These are phyloP conservation scores for Gnatocerus cornutus DNA, from an alignment of 2,888 invertebrate species.

Conservation along the genomic window DNA sequence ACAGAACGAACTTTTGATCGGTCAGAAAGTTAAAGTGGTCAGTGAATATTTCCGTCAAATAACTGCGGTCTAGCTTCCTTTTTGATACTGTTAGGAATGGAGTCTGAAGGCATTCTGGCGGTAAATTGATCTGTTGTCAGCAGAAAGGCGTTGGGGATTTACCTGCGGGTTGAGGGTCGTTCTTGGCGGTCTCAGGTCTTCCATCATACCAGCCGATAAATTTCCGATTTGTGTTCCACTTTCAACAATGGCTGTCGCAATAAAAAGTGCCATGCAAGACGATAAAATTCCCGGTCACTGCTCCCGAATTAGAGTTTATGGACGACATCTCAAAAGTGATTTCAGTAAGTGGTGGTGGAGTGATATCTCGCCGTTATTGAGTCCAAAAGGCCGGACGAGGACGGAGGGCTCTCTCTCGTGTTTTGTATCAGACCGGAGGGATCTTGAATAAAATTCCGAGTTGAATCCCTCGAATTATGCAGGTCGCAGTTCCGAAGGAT, in stretches of 20 bases:
- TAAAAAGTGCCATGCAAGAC: constrained; percentile 41
- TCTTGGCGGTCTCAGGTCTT: constrained; percentile 34
- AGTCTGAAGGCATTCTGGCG: constrained; percentile 21
- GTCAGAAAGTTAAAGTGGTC: too few relatives aligned
- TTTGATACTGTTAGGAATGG: neutral
- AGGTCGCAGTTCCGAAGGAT: constrained; percentile 35
- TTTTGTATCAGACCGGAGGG: constrained; percentile 37
- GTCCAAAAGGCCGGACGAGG: constrained; percentile 43
- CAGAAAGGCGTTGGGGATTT: constrained; percentile 34
- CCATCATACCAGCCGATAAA: constrained; percentile 44
- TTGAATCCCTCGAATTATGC: constrained; percentile 35
- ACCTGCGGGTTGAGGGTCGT: constrained; percentile 40
- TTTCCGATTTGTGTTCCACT: constrained; percentile 44
- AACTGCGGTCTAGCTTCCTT: too few relatives aligned
- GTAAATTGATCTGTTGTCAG: constrained; percentile 40
- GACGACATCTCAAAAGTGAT: constrained; percentile 44
- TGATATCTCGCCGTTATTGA: constrained; percentile 45
- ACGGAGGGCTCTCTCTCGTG: constrained; percentile 11
- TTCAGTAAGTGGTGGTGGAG: constrained; percentile 45
- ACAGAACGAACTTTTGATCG: too few relatives aligned
- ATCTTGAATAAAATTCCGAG: constrained; percentile 35
- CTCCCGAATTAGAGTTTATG: constrained; percentile 48
- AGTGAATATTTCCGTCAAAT: too few relatives aligned
- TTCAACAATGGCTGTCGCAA: constrained; percentile 40
- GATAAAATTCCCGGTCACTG: constrained; percentile 47